Evolutionary conservation across 2,888 invertebrate species (phyloP), one percentile per base, ranked within the genome.

Genomic region (Alviniconcha strummeri): DNA sequence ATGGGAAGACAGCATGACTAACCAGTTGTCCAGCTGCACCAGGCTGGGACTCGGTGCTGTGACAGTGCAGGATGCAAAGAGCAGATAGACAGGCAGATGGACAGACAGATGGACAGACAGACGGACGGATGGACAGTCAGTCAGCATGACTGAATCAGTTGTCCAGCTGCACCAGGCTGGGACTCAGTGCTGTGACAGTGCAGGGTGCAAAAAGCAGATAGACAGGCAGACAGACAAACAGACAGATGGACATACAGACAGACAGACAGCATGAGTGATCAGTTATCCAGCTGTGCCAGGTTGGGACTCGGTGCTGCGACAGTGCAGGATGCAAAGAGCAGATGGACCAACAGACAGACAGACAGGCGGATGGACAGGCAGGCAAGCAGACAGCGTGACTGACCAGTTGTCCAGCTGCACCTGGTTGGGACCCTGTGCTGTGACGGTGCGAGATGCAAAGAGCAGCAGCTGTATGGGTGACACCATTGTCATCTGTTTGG

Each of bases 401-500:
- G 88, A 95, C 98, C 99, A 99, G 93, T 97, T 97, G 94, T 99
- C 99, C 4, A 99, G 94, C 3, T 98, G 96, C 55, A 96, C 91
- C 17, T 90, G 94, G 80, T 96, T 95, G 80, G 96, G 95, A 83
- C 97, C 96, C 1, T 96, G 94, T 91, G 96, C 96, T 36, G 89
- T 91, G 90, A 98, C 97, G 0, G 97, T 96, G 79, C 98, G 95
- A n/a, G 96, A 96, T 0, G 97, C 99, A 93, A 99, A 99, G 71
- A 99, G 94, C 88, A 99, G 93, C 74, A 99, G 94, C 92, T 99
- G 98, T 86, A 99, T 94, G 0, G 99, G 98, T 0, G 98, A 96
- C 8, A 99, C 97, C 98, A 98, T 98, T 2, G 98, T 97, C 96
- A 97, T 96, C 94, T 98, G 98, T 93, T 99, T 99, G 94, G 99